Conservation (phyloP, 2,797 vertebrate species). For the Acanthopagrus latus region DNA sequence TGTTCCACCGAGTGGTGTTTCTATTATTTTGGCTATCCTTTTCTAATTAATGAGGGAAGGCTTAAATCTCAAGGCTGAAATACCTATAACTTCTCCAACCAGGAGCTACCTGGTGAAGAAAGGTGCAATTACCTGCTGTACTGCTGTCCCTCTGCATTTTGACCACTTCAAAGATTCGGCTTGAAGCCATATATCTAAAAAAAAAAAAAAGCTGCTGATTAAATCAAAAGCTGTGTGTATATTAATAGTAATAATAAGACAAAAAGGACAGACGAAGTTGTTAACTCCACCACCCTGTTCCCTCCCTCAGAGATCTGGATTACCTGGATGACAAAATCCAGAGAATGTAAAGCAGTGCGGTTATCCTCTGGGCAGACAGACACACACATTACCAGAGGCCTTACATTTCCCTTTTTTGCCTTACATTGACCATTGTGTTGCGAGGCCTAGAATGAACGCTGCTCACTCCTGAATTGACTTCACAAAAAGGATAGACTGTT, state of each 20-base stretch:
- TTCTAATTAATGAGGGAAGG: background rate
- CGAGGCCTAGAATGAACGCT: conserved; percentile 42
- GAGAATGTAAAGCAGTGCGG: conserved; percentile 63
- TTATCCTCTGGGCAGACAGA: conserved; percentile 61
- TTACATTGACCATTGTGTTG: conserved; percentile 62
- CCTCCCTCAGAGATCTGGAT: conserved; percentile 40
- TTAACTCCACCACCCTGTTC: conserved; percentile 33
- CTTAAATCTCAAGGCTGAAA: background rate
- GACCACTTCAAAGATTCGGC: conserved; percentile 38
- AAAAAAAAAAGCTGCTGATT: conserved; percentile 31
- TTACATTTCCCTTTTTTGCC: conserved; percentile 79
- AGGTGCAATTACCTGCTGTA: background rate
- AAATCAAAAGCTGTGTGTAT: conserved; percentile 35
- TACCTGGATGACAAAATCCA: conserved; percentile 47
- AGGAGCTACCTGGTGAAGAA: conserved; percentile 3
- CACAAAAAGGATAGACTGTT: conserved; percentile 66
- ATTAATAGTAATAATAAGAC: conserved; percentile 14
- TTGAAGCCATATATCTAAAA: conserved; percentile 45
- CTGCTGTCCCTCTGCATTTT: conserved; percentile 47
- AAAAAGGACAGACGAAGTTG: conserved; percentile 13
- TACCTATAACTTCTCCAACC: background rate
- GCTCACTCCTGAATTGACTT: conserved; percentile 32
- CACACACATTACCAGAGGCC: conserved; percentile 80
- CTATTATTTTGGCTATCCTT: conserved; percentile 23
- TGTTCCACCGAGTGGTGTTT: conserved; percentile 21